These are phyloP conservation scores for Pocota personata DNA, from an alignment of 2,888 invertebrate species.

Conservation along the genomic window DNA sequence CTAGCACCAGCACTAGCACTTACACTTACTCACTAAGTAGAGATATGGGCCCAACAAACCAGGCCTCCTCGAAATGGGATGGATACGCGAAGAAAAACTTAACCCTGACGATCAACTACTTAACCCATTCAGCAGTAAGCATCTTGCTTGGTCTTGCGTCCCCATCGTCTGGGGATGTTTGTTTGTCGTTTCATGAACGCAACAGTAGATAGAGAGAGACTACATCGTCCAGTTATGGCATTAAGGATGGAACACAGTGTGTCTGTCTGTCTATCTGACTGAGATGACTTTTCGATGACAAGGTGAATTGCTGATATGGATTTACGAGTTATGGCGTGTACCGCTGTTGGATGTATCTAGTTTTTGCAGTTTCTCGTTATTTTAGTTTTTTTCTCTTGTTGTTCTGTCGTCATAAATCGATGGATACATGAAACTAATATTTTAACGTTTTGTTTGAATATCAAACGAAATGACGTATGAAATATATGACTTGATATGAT, in stretches of 20 bases:
- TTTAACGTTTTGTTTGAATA: conserved; percentile 38
- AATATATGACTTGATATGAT: conserved; percentile 54
- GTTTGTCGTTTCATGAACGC: conserved; percentile 5
- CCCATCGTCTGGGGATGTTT: conserved; percentile 26
- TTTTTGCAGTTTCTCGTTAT: conserved; percentile 42
- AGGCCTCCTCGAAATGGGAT: conserved; percentile 2
- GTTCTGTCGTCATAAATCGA: conserved; percentile 62
- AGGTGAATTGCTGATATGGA: conserved; percentile 69
- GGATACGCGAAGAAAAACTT: conserved; percentile 11
- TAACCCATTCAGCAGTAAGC: conserved; percentile 54
- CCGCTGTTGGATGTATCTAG: conserved; percentile 46
- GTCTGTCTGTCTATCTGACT: conserved; percentile 47
- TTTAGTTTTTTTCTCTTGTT: conserved; percentile 17
- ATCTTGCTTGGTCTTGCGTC: not conserved
- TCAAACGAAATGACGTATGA: conserved; percentile 30
- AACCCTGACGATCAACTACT: conserved; percentile 62
- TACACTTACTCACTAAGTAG: conserved; percentile 1
- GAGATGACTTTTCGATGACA: conserved; percentile 56
- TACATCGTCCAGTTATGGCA: conserved; percentile 40
- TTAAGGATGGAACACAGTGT: conserved; percentile 38
- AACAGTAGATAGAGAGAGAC: conserved; percentile 15
- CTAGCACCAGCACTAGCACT: conserved; percentile 5
- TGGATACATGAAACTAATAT: conserved; percentile 43
- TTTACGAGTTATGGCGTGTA: conserved; percentile 61
- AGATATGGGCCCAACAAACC: too few relatives aligned